These are phyloP conservation scores for Baryphthengus martii DNA, from an alignment of 2,113 vertebrate species.

Conservation along the genomic window DNA sequence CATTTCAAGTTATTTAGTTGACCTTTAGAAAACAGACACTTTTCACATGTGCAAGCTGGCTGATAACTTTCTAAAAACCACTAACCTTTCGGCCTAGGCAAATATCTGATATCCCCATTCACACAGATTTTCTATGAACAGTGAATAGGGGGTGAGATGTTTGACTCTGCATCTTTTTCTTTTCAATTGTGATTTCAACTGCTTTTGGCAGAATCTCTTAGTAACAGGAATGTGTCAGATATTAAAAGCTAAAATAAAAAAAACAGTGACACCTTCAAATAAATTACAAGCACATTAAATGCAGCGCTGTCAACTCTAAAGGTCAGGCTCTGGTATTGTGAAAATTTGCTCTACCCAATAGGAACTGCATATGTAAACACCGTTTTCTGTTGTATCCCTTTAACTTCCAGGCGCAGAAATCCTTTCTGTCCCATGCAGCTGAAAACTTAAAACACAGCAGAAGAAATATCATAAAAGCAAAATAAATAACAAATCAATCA, in stretches of 20 bases:
- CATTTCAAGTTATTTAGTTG: neutral
- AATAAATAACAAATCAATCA: neutral
- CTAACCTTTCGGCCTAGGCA: neutral
- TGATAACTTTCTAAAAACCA: neutral
- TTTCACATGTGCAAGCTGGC: neutral
- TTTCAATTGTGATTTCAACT: neutral
- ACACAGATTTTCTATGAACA: neutral
- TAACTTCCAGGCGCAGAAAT: slow-evolving; percentile 18
- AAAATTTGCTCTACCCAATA: neutral
- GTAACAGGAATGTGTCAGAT: neutral
- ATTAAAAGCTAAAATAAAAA: slow-evolving; percentile 29
- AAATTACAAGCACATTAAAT: slow-evolving; percentile 12
- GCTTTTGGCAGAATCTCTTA: neutral
- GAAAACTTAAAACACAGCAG: neutral
- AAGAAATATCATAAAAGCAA: neutral
- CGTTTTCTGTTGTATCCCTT: slow-evolving; percentile 11
- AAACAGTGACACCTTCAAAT: slow-evolving; percentile 33
- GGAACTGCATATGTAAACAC: neutral
- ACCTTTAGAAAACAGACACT: neutral
- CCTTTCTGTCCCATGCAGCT: neutral
- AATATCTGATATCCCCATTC: neutral
- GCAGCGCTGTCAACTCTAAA: slow-evolving; percentile 44
- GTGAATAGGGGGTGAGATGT: neutral
- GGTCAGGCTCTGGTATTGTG: slow-evolving; percentile 33
- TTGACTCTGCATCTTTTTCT: neutral